Conservation (phyloP, 1,140 invertebrate genomes). For the Cotesia chilonis region DNA sequence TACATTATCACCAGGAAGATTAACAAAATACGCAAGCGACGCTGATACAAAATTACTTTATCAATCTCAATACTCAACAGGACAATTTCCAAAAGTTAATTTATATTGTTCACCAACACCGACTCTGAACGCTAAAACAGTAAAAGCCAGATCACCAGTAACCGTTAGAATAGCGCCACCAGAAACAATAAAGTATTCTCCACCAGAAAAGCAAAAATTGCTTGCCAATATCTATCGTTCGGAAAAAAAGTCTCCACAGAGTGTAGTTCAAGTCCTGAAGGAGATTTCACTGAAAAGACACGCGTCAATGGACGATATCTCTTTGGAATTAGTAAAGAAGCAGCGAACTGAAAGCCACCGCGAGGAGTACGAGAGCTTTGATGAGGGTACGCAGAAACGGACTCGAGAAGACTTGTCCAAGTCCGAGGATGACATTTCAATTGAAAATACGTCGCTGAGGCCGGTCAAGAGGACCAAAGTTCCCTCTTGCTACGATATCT, state of each 20-base stretch:
- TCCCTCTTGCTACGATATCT: slow-evolving; percentile 61
- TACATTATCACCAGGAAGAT: slow-evolving; percentile 59
- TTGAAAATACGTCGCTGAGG: slow-evolving; percentile 50
- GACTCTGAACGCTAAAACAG: slow-evolving; percentile 52
- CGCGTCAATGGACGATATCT: slow-evolving; percentile 58
- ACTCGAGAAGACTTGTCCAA: slow-evolving; percentile 57
- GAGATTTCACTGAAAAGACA: slow-evolving; percentile 61
- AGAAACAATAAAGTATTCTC: slow-evolving; percentile 48
- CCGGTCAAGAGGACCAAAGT: slow-evolving; percentile 59
- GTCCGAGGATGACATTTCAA: slow-evolving; percentile 56
- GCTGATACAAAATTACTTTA: slow-evolving; percentile 55
- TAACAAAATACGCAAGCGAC: slow-evolving; percentile 62
- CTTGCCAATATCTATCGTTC: slow-evolving; percentile 41
- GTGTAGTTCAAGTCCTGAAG: slow-evolving; percentile 47
- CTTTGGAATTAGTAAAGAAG: slow-evolving; percentile 56
- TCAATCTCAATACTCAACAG: slow-evolving; percentile 58
- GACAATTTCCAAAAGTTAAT: slow-evolving; percentile 63
- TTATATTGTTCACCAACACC: slow-evolving; percentile 57
- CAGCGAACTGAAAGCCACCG: slow-evolving; percentile 52
- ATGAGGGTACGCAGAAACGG: slow-evolving; percentile 61
- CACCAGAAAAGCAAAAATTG: slow-evolving; percentile 49
- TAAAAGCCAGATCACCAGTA: slow-evolving; percentile 51
- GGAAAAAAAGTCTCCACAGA: slow-evolving; percentile 31
- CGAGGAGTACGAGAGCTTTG: slow-evolving; percentile 54
- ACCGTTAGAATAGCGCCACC: slow-evolving; percentile 60